These are phyloP conservation scores for Mionectes macconnelli DNA, from an alignment of 2,113 vertebrate species.

Conservation along the genomic window DNA sequence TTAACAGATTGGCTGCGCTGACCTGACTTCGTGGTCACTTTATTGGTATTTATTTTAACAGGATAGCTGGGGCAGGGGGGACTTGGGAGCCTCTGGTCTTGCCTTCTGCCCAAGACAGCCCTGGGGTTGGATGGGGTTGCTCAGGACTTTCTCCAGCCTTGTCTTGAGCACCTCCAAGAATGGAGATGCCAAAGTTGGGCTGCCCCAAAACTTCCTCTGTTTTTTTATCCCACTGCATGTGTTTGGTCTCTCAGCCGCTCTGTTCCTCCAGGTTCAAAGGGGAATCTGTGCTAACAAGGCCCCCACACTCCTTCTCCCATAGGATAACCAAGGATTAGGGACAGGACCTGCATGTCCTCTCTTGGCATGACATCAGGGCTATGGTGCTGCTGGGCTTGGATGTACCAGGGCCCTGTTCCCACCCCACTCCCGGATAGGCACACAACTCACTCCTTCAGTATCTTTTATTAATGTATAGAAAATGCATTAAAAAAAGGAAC, in stretches of 20 bases:
- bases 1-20: rapidly evolving
- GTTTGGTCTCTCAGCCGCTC: neutral
- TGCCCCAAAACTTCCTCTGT: neutral
- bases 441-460: conserved; percentile 72
- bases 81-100: neutral
- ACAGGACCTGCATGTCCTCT: rapidly evolving
- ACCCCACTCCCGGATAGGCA: neutral
- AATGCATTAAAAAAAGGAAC: conserved; percentile 99
- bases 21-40: rapidly evolving
- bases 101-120: neutral
- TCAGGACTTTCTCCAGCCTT: neutral
- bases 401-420: neutral
- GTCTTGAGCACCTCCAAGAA: neutral
- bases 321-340: neutral
- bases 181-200: neutral
- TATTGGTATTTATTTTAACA: neutral
- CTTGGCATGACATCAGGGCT: neutral
- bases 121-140: neutral
- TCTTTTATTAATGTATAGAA: conserved; percentile 99
- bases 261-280: rapidly evolving
- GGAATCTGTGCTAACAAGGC: rapidly evolving
- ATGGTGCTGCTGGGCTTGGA: neutral
- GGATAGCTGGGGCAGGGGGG: rapidly evolving
- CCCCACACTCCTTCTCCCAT: neutral
- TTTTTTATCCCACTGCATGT: neutral